phyloP scores from a whole-genome alignment of 2,797 vertebrate genomes.

The Choloepus didactylus region DNA sequence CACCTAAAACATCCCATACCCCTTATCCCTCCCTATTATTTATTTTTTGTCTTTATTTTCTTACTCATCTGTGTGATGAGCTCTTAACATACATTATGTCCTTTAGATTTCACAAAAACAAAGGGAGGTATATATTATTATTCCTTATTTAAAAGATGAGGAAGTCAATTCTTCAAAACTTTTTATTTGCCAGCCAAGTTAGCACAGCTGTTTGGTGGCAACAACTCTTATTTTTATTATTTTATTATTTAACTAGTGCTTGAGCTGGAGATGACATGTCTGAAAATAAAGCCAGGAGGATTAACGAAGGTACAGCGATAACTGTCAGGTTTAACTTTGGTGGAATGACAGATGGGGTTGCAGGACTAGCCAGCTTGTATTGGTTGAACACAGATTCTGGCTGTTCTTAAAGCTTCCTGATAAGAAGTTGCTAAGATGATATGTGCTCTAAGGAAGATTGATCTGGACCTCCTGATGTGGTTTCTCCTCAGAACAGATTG shows the following conservation, averaged over 20 bases:
- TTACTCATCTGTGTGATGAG: not conserved
- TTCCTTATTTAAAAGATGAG: not conserved
- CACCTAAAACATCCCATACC: too few species aligned
- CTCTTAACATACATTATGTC: not conserved
- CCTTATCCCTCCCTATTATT: too few species aligned
- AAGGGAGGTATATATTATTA: not conserved
- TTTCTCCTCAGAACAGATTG: slow-evolving; percentile 30
- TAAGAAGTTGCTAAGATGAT: not conserved
- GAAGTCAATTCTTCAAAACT: not conserved
- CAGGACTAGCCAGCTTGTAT: not conserved
- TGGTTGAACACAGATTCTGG: not conserved
- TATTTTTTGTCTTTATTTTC: too few species aligned
- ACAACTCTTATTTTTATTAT: not conserved
- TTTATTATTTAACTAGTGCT: slow-evolving; percentile 40
- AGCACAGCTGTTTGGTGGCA: not conserved
- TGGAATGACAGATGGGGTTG: not conserved
- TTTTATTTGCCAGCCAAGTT: not conserved
- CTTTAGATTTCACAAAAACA: not conserved
- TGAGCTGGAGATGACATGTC: not conserved
- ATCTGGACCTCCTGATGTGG: not conserved
- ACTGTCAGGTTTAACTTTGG: not conserved
- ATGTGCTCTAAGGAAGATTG: not conserved
- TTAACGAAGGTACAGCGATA: not conserved
- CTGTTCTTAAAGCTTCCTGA: not conserved
- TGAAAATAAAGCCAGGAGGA: slow-evolving; percentile 13